phyloP scores from a whole-genome alignment of 2,797 vertebrate genomes.

The Neomorphus geoffroyi region DNA sequence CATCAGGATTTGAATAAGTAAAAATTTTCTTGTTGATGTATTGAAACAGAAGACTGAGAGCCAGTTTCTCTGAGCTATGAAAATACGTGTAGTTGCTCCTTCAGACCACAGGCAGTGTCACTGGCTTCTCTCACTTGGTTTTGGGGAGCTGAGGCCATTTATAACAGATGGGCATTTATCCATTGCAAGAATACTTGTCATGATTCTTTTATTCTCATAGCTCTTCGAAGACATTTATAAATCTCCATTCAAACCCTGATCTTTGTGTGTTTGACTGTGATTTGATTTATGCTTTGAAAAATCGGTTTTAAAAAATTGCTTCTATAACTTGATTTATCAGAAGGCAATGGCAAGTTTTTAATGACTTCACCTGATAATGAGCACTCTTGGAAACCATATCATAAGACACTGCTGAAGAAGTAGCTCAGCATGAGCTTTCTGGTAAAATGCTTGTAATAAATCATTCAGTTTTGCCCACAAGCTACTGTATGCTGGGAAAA shows the following conservation, averaged over 20 bases:
- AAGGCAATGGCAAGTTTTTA: slow-evolving; percentile 3
- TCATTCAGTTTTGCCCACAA: slow-evolving; percentile 59
- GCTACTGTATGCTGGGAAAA: slow-evolving; percentile 35
- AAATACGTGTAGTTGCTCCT: accelerated
- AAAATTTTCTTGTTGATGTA: not conserved
- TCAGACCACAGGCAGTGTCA: accelerated
- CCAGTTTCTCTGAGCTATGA: not conserved
- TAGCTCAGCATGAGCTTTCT: slow-evolving; percentile 37
- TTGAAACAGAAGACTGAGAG: not conserved
- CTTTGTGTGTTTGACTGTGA: not conserved
- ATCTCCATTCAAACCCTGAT: slow-evolving; percentile 2
- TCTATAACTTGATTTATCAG: slow-evolving; percentile 27
- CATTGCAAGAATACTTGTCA: not conserved
- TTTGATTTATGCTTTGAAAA: slow-evolving; percentile 37
- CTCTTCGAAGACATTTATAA: not conserved
- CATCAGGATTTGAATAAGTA: not conserved
- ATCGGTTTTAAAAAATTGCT: not conserved
- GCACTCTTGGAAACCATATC: not conserved
- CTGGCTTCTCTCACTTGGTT: not conserved
- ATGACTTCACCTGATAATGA: slow-evolving; percentile 48
- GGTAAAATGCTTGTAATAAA: slow-evolving; percentile 67
- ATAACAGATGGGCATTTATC: not conserved
- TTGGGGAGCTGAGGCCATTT: not conserved
- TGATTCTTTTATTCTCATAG: not conserved
- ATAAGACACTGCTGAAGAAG: slow-evolving; percentile 5